Evolutionary conservation across 1,140 invertebrate genomes (phyloP).

Genomic region (Hylaeus anthracinus): DNA sequence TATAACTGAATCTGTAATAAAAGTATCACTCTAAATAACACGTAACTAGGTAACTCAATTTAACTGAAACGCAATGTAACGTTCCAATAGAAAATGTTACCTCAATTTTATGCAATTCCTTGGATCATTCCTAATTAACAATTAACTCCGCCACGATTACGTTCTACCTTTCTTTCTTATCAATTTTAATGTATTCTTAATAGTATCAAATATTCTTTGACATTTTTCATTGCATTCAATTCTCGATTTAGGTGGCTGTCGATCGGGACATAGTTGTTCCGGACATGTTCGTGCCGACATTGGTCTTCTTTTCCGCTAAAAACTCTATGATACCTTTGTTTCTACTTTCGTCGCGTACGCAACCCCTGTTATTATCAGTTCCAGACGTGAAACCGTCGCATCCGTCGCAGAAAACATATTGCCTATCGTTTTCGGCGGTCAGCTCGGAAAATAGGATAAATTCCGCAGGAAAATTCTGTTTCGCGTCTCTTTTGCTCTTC

Average conservation of each 20-base stretch:
- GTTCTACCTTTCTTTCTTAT: background rate
- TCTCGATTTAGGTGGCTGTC: background rate
- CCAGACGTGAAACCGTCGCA: background rate
- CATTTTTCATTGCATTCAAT: background rate
- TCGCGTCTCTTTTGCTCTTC: slow-evolving; percentile 46
- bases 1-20: slow-evolving; percentile 13
- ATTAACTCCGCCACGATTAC: slow-evolving; percentile 5
- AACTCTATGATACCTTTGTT: slow-evolving; percentile 19
- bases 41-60: background rate
- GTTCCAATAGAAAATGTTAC: slow-evolving; percentile 4
- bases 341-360: background rate
- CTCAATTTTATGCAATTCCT: background rate
- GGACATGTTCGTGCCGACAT: slow-evolving; percentile 18
- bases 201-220: background rate
- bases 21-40: background rate
- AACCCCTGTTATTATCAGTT: background rate
- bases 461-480: slow-evolving; percentile 56
- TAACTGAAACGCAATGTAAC: background rate
- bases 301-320: background rate
- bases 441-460: slow-evolving; percentile 31
- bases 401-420: slow-evolving; percentile 15
- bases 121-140: background rate
- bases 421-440: background rate
- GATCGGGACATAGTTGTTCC: background rate
- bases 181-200: background rate